These are phyloP conservation scores for Lacerta agilis DNA, from an alignment of 2,797 vertebrate species.

Conservation along the genomic window DNA sequence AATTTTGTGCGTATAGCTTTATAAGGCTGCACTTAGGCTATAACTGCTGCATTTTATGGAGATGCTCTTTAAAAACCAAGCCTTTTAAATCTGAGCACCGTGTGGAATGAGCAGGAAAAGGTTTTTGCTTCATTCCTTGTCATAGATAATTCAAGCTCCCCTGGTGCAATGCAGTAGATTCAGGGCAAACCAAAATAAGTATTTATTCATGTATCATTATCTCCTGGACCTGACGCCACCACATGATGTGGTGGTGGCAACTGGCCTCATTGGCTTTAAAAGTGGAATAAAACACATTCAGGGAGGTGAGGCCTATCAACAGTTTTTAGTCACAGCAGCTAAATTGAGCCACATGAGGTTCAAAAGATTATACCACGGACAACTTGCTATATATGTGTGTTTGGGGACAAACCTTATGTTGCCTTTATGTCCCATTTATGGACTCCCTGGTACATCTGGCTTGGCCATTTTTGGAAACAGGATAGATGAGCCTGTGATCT, in stretches of 20 bases:
- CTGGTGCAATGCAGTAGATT: no score
- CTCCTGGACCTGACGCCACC: neutral
- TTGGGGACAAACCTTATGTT: neutral
- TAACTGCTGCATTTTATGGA: neutral
- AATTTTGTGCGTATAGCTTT: neutral
- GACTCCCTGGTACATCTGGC: neutral
- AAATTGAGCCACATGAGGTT: neutral
- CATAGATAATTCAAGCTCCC: neutral
- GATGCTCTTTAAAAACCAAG: neutral
- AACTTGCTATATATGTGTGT: neutral
- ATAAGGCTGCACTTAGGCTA: neutral
- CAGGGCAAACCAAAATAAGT: no score
- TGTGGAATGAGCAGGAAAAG: neutral
- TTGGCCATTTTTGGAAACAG: neutral
- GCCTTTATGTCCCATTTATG: neutral
- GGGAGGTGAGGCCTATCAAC: neutral
- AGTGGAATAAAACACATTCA: neutral
- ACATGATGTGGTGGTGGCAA: neutral
- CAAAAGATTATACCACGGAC: neutral
- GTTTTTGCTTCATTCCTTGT: neutral
- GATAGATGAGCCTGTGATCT: neutral
- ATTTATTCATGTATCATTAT: neutral
- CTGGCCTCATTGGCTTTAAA: neutral
- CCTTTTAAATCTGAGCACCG: no score
- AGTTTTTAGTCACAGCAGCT: neutral